These are phyloP conservation scores for Bovichtus variegatus DNA, from an alignment of 2,797 vertebrate genomes.

Conservation along the genomic window DNA sequence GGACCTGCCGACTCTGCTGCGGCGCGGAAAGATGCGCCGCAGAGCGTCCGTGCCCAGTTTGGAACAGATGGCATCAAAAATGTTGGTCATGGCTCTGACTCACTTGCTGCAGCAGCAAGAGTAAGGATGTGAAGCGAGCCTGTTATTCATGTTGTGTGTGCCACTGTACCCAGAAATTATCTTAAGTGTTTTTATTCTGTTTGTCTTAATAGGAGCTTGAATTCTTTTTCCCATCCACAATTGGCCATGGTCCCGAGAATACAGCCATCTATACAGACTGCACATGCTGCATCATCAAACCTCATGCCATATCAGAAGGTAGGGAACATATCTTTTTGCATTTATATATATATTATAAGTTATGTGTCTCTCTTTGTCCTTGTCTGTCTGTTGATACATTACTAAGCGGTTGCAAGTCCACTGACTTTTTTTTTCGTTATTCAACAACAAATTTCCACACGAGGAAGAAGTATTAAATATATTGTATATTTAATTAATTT, in stretches of 20 bases:
- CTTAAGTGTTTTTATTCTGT: conserved; percentile 10
- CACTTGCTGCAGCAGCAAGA: conserved; percentile 90
- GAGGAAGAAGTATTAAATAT: no score
- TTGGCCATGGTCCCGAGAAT: conserved; percentile 88
- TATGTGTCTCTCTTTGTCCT: not conserved
- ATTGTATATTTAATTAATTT: no score
- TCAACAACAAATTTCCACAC: no score
- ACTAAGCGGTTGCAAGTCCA: not conserved
- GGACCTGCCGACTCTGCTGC: conserved; percentile 86
- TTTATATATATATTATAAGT: not conserved
- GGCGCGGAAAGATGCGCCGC: conserved; percentile 85
- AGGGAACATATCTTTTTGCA: conserved; percentile 44
- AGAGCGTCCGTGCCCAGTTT: conserved; percentile 87
- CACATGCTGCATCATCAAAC: conserved; percentile 95
- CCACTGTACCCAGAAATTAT: not conserved
- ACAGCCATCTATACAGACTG: conserved; percentile 89
- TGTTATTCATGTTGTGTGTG: not conserved
- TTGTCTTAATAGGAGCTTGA: conserved; percentile 90
- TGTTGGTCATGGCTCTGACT: conserved; percentile 92
- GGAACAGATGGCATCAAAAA: conserved; percentile 90
- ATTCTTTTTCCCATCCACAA: conserved; percentile 94
- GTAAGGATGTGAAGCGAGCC: conserved; percentile 76
- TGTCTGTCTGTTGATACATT: not conserved
- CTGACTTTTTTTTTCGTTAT: not conserved
- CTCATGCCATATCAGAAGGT: conserved; percentile 95